phyloP scores from a whole-genome alignment of 2,113 vertebrate species.

The Todiramphus saurophagus region DNA sequence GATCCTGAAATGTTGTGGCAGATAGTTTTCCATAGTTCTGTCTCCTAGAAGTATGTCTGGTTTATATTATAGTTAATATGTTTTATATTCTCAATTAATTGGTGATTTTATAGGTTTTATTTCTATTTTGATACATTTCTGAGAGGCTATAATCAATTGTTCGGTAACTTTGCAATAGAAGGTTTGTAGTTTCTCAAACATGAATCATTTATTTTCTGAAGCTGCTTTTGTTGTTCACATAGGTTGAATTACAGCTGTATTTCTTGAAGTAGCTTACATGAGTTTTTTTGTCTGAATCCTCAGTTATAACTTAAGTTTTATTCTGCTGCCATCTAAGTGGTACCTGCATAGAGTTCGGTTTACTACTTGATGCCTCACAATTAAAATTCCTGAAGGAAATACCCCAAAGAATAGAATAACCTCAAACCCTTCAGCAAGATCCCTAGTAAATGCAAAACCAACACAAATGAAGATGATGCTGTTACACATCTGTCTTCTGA shows the following conservation, averaged over 20 bases:
- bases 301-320: conserved; percentile 33
- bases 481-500: background rate
- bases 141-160: background rate
- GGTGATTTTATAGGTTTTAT: background rate
- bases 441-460: background rate
- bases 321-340: conserved; percentile 41
- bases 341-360: background rate
- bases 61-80: background rate
- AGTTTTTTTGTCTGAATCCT: conserved; percentile 51
- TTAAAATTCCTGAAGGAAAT: background rate
- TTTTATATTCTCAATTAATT: background rate
- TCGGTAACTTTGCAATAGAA: background rate
- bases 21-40: background rate
- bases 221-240: background rate
- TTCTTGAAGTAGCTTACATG: conserved; percentile 27
- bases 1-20: background rate
- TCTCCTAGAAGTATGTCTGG: background rate
- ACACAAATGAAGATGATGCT: background rate
- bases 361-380: background rate
- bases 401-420: background rate
- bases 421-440: background rate
- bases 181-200: background rate
- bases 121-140: background rate
- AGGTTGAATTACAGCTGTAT: background rate
- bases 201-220: background rate